A percentile compares a stretch with the other conserved stretches of the same genome.
Evolutionary conservation across 1,140 invertebrate genomes (phyloP).

Genomic region (Pogonomyrmex californicus): DNA sequence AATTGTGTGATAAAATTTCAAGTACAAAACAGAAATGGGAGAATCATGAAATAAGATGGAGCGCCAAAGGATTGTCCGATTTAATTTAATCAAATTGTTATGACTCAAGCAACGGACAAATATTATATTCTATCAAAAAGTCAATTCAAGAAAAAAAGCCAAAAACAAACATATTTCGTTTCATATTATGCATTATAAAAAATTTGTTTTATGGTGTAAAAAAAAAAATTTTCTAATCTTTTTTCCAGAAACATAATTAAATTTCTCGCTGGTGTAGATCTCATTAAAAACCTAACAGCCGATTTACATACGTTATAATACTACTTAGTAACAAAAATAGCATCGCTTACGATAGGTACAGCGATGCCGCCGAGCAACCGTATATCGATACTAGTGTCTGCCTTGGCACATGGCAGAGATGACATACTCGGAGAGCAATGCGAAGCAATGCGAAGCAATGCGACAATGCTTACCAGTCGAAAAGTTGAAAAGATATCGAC

Average conservation of each 20-base stretch:
- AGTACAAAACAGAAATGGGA: constrained; percentile 64
- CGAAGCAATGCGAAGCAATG: constrained; percentile 57
- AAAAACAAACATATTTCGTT: background rate
- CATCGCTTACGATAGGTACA: constrained; percentile 36
- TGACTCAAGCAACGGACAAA: constrained; percentile 56
- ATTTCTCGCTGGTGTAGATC: background rate
- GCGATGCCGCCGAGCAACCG: constrained; percentile 25
- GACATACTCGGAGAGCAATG: constrained; percentile 57
- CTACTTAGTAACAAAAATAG: constrained; percentile 28
- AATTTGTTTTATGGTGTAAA: background rate
- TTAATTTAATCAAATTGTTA: constrained; percentile 50
- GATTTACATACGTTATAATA: constrained; percentile 1
- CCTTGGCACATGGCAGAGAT: constrained; percentile 38
- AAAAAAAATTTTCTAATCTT: no score
- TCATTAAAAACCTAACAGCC: background rate
- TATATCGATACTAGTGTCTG: constrained; percentile 37
- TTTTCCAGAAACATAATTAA: background rate
- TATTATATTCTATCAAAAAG: constrained; percentile 12
- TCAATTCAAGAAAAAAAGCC: background rate
- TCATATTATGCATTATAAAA: background rate
- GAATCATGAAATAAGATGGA: constrained; percentile 21
- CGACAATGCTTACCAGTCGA: constrained; percentile 69
- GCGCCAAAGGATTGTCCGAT: constrained; percentile 29
- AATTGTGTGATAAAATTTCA: constrained; percentile 74
- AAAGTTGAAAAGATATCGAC: constrained; percentile 76